Conservation (phyloP, 2,113 vertebrate species). For the Macroglossus sobrinus region DNA sequence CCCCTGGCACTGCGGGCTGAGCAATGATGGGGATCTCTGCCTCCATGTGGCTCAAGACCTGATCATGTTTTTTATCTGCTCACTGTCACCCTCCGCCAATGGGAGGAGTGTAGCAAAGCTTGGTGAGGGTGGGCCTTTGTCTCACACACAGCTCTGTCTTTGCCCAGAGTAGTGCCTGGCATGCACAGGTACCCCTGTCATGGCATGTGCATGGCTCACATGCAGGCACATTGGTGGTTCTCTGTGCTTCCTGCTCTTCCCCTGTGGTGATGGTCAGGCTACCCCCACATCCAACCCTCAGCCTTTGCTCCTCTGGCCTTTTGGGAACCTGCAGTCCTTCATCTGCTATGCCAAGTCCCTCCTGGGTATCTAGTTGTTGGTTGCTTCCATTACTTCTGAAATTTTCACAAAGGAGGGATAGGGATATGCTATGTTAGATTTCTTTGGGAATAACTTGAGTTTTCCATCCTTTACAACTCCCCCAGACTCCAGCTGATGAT, state of each 20-base stretch:
- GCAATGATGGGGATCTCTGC: background rate
- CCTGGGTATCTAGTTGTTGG: background rate
- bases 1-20: background rate
- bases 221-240: too few species aligned
- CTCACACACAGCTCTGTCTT: background rate
- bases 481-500: background rate
- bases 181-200: fast-evolving
- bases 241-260: background rate
- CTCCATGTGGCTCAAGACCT: background rate
- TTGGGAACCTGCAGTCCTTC: background rate
- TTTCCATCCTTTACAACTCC: background rate
- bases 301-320: background rate
- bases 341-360: fast-evolving
- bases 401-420: background rate
- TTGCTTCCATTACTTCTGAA: background rate
- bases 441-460: background rate
- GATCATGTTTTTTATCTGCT: background rate
- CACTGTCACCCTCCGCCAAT: background rate
- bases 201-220: fast-evolving
- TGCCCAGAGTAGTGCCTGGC: background rate
- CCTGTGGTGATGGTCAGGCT: too few species aligned
- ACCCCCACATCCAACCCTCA: background rate
- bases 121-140: background rate
- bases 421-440: background rate
- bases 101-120: background rate